Conservation (phyloP, 2,113 vertebrate species). For the Abramis brama region DNA sequence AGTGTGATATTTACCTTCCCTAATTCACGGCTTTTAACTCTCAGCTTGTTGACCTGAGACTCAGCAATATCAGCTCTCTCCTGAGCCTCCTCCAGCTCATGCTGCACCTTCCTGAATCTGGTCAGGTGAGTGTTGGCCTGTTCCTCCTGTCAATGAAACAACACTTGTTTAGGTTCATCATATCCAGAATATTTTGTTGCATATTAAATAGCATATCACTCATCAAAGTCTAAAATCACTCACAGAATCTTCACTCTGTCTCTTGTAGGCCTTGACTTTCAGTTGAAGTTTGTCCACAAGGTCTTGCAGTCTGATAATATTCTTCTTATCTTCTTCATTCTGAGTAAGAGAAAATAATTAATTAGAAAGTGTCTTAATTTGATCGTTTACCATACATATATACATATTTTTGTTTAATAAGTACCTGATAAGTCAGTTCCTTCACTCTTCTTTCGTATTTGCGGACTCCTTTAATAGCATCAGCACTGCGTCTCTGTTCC, state of each 20-base stretch:
- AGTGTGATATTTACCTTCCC: constrained; percentile 64
- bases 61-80: constrained; percentile 75
- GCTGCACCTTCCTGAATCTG: constrained; percentile 71
- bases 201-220: background rate
- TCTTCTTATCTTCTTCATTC: constrained; percentile 83
- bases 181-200: background rate
- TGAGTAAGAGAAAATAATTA: constrained; percentile 55
- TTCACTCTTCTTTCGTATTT: constrained; percentile 79
- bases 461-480: constrained; percentile 75
- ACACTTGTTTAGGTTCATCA: background rate
- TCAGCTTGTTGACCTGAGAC: constrained; percentile 77
- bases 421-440: constrained; percentile 78
- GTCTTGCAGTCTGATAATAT: constrained; percentile 76
- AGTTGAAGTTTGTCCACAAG: constrained; percentile 82
- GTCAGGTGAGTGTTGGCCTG: constrained; percentile 58
- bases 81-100: constrained; percentile 75
- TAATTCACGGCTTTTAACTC: constrained; percentile 79
- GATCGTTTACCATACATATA: background rate
- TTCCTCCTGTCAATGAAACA: constrained; percentile 60
- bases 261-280: constrained; percentile 81
- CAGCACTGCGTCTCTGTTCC: constrained; percentile 72
- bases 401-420: background rate
- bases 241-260: constrained; percentile 77
- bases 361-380: background rate
- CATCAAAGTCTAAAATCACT: constrained; percentile 59